Evolutionary conservation across 2,888 invertebrate genomes (phyloP).

Genomic region (Icerya purchasi): DNA sequence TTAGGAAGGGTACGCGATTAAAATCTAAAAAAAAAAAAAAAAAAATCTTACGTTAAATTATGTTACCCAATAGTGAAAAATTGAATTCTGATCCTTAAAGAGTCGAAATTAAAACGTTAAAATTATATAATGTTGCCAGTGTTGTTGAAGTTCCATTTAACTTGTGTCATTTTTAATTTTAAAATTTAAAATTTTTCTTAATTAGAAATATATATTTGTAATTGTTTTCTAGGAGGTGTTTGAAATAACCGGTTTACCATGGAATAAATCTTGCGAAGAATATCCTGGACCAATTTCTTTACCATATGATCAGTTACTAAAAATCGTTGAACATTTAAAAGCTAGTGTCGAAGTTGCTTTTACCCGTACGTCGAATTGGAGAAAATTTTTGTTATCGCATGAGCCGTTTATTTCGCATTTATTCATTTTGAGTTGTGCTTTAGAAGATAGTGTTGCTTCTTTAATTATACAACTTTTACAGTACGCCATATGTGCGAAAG

Average conservation of each 20-base stretch:
- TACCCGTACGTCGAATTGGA: conserved; percentile 86
- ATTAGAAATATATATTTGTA: background rate
- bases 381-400: conserved; percentile 64
- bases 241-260: background rate
- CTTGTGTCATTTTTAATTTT: background rate
- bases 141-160: background rate
- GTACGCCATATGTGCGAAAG: conserved; percentile 53
- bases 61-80: no score
- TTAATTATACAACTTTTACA: conserved; percentile 75
- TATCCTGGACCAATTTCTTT: conserved; percentile 12
- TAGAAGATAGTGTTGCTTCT: conserved; percentile 77
- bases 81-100: no score
- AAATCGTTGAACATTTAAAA: conserved; percentile 83
- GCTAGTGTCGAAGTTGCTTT: conserved; percentile 82
- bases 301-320: conserved; percentile 69
- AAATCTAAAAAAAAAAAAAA: no score
- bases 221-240: background rate
- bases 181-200: background rate
- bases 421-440: conserved; percentile 45
- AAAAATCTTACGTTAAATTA: no score
- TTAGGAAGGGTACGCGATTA: no score
- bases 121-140: no score
- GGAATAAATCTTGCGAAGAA: background rate
- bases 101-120: no score
- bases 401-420: conserved; percentile 25